Conservation (phyloP, 2,888 invertebrate genomes). For the Mythimna ferrago region DNA sequence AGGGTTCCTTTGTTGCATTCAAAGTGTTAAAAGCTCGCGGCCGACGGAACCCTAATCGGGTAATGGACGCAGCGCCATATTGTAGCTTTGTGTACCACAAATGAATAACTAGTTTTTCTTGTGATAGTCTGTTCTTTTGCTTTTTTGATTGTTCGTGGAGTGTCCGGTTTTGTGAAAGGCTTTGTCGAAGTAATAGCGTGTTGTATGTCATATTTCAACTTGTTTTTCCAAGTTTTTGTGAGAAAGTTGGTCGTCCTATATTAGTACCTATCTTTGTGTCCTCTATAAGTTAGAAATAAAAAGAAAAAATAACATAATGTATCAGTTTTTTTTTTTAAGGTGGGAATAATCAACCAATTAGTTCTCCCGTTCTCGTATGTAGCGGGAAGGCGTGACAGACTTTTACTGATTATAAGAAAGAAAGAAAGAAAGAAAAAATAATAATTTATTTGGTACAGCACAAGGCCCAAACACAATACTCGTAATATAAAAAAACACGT, state of each 20-base stretch:
- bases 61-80: slow-evolving; percentile 63
- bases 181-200: slow-evolving; percentile 13
- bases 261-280: not conserved
- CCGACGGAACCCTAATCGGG: slow-evolving; percentile 63
- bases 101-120: slow-evolving; percentile 64
- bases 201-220: not conserved
- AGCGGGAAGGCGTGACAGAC: too few relatives aligned
- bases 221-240: not conserved
- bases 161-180: slow-evolving; percentile 29
- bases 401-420: too few relatives aligned
- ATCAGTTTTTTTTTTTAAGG: not conserved
- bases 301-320: not conserved
- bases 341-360: too few relatives aligned
- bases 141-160: slow-evolving; percentile 29
- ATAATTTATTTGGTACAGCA: too few relatives aligned
- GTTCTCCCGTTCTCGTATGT: too few relatives aligned
- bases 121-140: slow-evolving; percentile 42
- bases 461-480: too few relatives aligned
- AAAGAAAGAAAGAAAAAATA: too few relatives aligned
- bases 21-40: slow-evolving; percentile 65
- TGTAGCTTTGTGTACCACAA: slow-evolving; percentile 59
- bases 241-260: not conserved
- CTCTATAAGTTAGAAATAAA: not conserved
- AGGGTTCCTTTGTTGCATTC: slow-evolving; percentile 64
- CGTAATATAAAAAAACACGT: too few relatives aligned